Evolutionary conservation across 1,140 invertebrate species (phyloP), one percentile per base, ranked within the genome.

Genomic region (Drosophila asahinai): DNA sequence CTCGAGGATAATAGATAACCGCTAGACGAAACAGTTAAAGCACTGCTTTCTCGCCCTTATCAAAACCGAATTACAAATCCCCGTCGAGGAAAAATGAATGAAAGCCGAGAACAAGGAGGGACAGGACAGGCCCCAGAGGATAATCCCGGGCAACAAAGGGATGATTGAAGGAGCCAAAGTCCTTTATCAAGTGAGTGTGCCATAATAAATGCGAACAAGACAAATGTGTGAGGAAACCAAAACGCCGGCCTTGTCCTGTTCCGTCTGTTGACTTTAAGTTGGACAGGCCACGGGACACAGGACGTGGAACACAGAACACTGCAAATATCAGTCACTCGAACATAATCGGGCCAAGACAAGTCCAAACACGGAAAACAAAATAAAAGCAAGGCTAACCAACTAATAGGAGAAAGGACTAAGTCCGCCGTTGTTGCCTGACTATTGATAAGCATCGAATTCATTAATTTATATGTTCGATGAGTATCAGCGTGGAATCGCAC

Each of bases 361-460:
- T n/a, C 27, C 52, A 12, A 22, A 19, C 52, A 55, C 54, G 47
- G 42, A 58, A 66, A 55, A 76, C 64, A 54, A 52, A 27, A 45
- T 63, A 80, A 80, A 61, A 80, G 36, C 51, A 81, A 62, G 70
- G 77, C 80, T 83, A 89, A 83, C 84, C 66, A 83, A 86, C 83
- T 86, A 87, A 86, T 86, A 83, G 83, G 79, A 64, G 81, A 75
- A 55, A 38, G 75, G 61, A 59, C 54, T 49, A 80, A 62, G 51
- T 64, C 54, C 54, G 61, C 27, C 17, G 64, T 47, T 64, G 62
- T 60, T 73, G 67, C 76, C 62, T 33, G 22, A 61, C 73, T 87
- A 89, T 87, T 90, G 84, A 89, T 89, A 89, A 89, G 84, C 86
- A 89, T 89, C 84, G 84, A 90, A 89, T 90, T 89, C 84, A 89